Conservation (phyloP, 2,797 vertebrate genomes). For the Siniperca obscura region DNA sequence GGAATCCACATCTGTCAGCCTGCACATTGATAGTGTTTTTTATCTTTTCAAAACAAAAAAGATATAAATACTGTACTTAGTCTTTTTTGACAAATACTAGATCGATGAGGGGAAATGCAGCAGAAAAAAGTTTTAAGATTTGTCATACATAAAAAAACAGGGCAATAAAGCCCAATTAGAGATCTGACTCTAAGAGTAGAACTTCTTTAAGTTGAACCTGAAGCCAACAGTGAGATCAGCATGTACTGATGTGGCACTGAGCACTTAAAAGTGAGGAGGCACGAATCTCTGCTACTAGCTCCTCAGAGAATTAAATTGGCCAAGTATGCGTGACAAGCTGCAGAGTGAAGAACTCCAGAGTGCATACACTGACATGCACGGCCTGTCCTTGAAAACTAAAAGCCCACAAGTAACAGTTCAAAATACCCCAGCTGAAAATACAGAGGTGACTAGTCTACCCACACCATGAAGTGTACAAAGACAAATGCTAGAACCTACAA, state of each 20-base stretch:
- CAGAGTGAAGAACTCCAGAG: conserved; percentile 71
- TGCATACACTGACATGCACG: conserved; percentile 67
- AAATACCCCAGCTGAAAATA: conserved; percentile 69
- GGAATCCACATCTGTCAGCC: neutral
- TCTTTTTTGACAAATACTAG: neutral
- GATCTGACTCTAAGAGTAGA: conserved; percentile 14
- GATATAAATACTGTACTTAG: too few species aligned
- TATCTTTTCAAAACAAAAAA: neutral
- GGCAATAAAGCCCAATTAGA: neutral
- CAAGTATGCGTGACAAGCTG: conserved; percentile 73
- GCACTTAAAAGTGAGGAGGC: conserved; percentile 71
- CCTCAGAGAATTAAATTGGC: conserved; percentile 74
- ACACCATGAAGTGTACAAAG: conserved; percentile 43
- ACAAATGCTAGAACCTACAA: conserved; percentile 31
- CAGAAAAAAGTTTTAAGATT: neutral
- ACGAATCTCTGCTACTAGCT: conserved; percentile 68
- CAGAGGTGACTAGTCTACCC: conserved; percentile 55
- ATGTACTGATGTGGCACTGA: conserved; percentile 68
- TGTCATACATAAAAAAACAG: neutral
- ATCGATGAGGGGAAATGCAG: neutral
- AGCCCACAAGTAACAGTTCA: conserved; percentile 72
- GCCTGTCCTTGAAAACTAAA: conserved; percentile 76
- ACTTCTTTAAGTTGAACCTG: conserved; percentile 44
- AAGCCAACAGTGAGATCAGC: conserved; percentile 56
- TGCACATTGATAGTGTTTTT: neutral